phyloP scores from a whole-genome alignment of 2,888 invertebrate species.

The Pimpla rufipes region DNA sequence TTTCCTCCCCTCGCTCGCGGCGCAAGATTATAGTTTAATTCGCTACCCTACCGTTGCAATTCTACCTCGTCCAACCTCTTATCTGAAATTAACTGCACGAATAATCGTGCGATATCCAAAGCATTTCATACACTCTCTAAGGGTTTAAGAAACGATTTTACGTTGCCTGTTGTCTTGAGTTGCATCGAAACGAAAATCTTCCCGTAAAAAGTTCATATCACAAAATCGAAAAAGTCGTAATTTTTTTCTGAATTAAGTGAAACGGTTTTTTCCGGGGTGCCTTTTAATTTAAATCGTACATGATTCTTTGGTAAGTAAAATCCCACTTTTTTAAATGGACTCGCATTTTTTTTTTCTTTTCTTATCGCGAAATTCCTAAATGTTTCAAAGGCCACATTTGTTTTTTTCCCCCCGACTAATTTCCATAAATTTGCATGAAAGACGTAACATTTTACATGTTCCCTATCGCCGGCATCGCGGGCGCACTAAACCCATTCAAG shows the following conservation, averaged over 20 bases:
- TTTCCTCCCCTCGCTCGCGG: neutral
- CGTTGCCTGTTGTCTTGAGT: neutral
- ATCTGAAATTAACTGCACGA: neutral
- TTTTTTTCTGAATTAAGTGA: no score
- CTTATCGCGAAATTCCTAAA: neutral
- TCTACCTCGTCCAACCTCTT: neutral
- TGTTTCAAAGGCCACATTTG: neutral
- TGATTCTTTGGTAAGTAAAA: neutral
- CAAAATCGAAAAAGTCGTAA: neutral
- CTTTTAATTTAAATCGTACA: neutral
- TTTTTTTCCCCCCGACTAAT: slow-evolving; percentile 1
- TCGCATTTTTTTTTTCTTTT: neutral
- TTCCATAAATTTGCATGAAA: neutral
- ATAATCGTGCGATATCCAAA: neutral
- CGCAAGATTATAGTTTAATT: neutral
- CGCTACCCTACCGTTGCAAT: neutral
- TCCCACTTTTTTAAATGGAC: no score
- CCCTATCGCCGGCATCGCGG: neutral
- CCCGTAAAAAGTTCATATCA: neutral
- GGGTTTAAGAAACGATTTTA: neutral
- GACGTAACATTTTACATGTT: slow-evolving; percentile 20
- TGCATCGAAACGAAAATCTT: neutral
- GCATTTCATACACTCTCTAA: neutral
- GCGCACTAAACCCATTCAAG: neutral
- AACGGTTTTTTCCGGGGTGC: neutral